A percentile compares a stretch with the other conserved stretches of the same genome.
Conservation (phyloP, 2,113 vertebrate species). For the Tetrao urogallus region DNA sequence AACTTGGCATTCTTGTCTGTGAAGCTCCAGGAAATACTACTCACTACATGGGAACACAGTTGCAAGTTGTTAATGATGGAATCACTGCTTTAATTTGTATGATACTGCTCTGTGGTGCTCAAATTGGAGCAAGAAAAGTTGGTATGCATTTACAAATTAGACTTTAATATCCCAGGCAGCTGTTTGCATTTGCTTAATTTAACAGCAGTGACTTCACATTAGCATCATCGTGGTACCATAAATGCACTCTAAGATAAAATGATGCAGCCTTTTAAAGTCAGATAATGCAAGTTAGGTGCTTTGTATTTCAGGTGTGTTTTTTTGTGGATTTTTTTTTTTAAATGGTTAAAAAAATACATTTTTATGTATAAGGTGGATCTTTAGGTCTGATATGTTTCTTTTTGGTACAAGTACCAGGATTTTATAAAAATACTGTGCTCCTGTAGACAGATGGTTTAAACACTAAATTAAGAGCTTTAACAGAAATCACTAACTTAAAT, state of each 20-base stretch:
- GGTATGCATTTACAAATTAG: neutral
- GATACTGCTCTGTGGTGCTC: neutral
- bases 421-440: neutral
- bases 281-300: neutral
- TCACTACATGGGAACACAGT: neutral
- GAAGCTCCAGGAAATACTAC: neutral
- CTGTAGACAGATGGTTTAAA: neutral
- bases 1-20: neutral
- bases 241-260: neutral
- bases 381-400: neutral
- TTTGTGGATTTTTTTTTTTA: neutral
- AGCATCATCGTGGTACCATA: conserved; percentile 3
- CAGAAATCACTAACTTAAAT: neutral
- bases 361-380: neutral
- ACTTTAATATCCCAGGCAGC: conserved; percentile 62
- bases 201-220: conserved; percentile 47
- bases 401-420: neutral
- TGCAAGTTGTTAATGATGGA: neutral
- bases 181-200: conserved; percentile 62
- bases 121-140: conserved; percentile 17
- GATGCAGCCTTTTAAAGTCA: neutral
- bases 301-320: neutral
- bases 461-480: neutral
- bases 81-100: neutral
- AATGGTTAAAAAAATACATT: neutral